phyloP scores from a whole-genome alignment of 2,888 invertebrate species.

The Crossocerus cetratus region DNA sequence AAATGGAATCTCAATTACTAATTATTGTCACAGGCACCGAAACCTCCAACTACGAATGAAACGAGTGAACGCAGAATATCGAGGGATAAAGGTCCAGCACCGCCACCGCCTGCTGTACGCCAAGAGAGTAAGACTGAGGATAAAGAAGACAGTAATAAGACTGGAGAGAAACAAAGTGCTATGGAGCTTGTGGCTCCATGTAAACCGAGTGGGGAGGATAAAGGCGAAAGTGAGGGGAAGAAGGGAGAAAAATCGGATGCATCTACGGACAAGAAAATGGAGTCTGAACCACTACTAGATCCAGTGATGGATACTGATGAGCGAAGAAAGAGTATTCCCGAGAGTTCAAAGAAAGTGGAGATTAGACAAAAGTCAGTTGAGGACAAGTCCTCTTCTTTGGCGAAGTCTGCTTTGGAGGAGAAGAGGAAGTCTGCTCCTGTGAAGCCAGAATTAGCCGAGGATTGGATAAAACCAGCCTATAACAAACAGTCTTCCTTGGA shows the following conservation, averaged over 20 bases:
- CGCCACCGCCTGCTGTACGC: constrained; percentile 80
- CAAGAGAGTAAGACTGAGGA: constrained; percentile 67
- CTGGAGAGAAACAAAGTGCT: constrained; percentile 49
- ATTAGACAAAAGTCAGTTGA: constrained; percentile 64
- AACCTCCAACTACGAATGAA: constrained; percentile 79
- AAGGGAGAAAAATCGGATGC: constrained; percentile 33
- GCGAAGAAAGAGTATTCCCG: constrained; percentile 36
- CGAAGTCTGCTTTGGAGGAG: constrained; percentile 65
- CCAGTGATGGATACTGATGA: constrained; percentile 43
- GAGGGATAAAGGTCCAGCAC: constrained; percentile 89
- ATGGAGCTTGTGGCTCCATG: constrained; percentile 56
- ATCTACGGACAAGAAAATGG: constrained; percentile 36
- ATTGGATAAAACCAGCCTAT: constrained; percentile 65
- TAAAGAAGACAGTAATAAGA: constrained; percentile 56
- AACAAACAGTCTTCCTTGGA: constrained; percentile 69
- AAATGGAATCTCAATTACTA: too few species aligned
- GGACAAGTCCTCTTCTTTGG: constrained; percentile 47
- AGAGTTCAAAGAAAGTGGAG: constrained; percentile 55
- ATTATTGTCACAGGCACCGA: constrained; percentile 79
- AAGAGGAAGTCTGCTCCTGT: constrained; percentile 73
- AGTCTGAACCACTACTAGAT: constrained; percentile 30
- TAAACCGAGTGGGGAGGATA: constrained; percentile 46
- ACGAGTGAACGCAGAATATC: constrained; percentile 79
- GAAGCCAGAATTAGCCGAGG: constrained; percentile 64
- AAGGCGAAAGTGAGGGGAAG: constrained; percentile 35